phyloP scores from a whole-genome alignment of 2,113 vertebrate genomes.

The Meriones unguiculatus region DNA sequence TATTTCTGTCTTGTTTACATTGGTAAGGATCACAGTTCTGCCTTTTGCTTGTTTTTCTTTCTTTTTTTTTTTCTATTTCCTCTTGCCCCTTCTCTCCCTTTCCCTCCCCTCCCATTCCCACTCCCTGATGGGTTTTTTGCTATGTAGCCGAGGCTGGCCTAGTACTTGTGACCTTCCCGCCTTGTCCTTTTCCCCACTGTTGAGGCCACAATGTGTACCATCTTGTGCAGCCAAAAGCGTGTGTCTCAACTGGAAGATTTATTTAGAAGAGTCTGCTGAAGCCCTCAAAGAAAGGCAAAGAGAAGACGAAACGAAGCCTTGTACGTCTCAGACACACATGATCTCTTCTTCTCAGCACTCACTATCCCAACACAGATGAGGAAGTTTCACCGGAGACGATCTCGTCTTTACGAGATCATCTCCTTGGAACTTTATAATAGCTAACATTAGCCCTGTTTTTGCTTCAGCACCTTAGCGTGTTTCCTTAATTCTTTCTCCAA shows the following conservation, averaged over 20 bases:
- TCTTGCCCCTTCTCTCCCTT: no score
- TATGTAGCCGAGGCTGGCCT: not conserved
- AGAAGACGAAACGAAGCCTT: not conserved
- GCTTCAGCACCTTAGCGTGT: not conserved
- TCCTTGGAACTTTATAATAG: not conserved
- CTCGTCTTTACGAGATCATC: not conserved
- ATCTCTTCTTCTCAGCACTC: not conserved
- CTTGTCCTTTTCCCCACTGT: not conserved
- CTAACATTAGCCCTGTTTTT: not conserved
- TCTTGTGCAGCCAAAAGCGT: not conserved
- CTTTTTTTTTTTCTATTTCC: not conserved
- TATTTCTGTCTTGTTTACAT: not conserved
- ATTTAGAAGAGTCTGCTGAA: not conserved
- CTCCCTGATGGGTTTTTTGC: not conserved
- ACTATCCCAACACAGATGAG: not conserved
- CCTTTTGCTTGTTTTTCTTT: not conserved
- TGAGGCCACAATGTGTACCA: not conserved
- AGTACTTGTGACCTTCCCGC: not conserved
- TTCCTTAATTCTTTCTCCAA: conserved; percentile 15
- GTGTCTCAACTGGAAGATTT: conserved; percentile 44
- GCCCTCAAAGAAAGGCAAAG: not conserved
- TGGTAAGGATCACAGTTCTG: not conserved
- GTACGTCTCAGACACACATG: not conserved
- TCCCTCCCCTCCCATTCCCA: not conserved
- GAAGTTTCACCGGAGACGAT: not conserved